phyloP scores from a whole-genome alignment of 1,140 invertebrate genomes.

The Hycleus cichorii region DNA sequence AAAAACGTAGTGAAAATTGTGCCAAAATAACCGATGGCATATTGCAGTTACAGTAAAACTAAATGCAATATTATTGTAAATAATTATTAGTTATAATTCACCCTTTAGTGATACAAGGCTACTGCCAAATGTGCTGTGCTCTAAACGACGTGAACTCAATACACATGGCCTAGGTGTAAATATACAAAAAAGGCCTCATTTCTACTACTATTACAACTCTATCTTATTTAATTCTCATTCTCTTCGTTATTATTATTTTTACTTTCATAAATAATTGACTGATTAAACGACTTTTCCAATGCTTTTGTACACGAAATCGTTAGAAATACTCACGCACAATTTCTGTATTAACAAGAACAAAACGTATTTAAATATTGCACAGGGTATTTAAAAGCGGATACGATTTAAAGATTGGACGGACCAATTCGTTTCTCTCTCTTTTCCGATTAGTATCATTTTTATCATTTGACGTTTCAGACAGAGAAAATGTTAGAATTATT shows the following conservation, averaged over 20 bases:
- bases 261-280: too few relatives aligned
- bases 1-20: not conserved
- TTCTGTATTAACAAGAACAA: too few relatives aligned
- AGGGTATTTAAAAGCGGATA: conserved; percentile 1
- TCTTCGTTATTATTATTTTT: not conserved
- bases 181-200: not conserved
- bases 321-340: too few relatives aligned
- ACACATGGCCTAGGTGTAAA: conserved; percentile 18
- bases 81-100: conserved; percentile 3
- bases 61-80: conserved; percentile 1
- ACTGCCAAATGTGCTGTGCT: conserved; percentile 28
- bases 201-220: not conserved
- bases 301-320: too few relatives aligned
- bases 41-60: not conserved
- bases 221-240: not conserved
- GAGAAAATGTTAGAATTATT: too few relatives aligned
- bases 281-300: too few relatives aligned
- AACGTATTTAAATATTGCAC: conserved; percentile 2
- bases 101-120: conserved; percentile 27
- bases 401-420: too few relatives aligned
- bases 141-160: conserved; percentile 12
- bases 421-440: too few relatives aligned
- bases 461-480: too few relatives aligned
- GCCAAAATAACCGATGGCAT: not conserved
- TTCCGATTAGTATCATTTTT: too few relatives aligned